Evolutionary conservation across 2,888 invertebrate species (phyloP), one percentile per base, ranked within the genome.

Genomic region (Mycalesis mineus): DNA sequence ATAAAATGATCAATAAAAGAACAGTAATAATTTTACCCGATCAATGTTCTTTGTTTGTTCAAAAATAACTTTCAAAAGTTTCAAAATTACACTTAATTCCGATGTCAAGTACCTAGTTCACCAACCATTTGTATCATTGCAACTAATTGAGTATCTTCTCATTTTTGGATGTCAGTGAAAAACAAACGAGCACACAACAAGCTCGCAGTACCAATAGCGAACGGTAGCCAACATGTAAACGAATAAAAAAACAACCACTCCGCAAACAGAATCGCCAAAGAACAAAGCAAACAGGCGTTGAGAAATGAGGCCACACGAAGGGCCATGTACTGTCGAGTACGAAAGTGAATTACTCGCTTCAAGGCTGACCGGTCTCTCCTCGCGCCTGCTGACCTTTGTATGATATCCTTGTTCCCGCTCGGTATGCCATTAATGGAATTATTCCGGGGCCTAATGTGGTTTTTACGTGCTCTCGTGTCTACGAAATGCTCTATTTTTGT

Each of bases 341-440:
- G 87, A 88, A 88, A 88, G 88, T 85, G 86, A 85, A 84, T 80
- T 82, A 84, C 80, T 74, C 74, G 66, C 72, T 75, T 74, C 88
- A 89, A 89, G 88, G 88, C 80, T 87, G 88, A 85, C 88, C 82
- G 81, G 88, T 88, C 83, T 82, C 82, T 83, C 83, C 84, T 88
- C 84, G 82, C 82, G 82, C 81, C 82, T 76, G 81, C 80, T 84
- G 84, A 88, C 88, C 89, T 89, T 89, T 88, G 71, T 79, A 78
- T 78, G 79, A 84, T 85, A 88, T 88, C 88, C 88, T 87, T 81
- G 88, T 86, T 85, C 80, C 82, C 74, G 72, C 61, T 69, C 69
- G 75, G 72, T 70, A 74, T 74, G 74, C 74, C 71, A 74, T 77
- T 52, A 42, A 29, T 40, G 40, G 40, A 51, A 39, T n/a, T 40